A percentile compares a stretch with the other conserved stretches of the same genome.
Conservation (phyloP, 2,113 vertebrate species). For the Apteryx mantelli region DNA sequence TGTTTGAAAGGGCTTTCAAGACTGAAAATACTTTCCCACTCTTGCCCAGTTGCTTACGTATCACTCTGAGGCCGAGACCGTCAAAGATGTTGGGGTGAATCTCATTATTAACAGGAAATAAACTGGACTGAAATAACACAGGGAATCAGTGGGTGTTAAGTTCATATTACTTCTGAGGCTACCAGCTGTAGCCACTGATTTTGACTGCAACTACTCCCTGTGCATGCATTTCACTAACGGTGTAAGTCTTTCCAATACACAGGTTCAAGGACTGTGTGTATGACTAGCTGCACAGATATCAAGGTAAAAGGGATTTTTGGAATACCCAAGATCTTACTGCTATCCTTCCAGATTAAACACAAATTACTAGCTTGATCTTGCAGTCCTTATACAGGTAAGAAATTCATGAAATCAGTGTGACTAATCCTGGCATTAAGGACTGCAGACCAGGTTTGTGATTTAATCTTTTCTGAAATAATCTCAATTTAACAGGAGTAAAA, state of each 20-base stretch:
- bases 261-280: neutral
- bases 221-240: neutral
- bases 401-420: neutral
- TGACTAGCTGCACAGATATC: neutral
- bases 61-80: neutral
- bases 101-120: neutral
- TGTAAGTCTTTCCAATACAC: fast-evolving
- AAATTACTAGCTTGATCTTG: neutral
- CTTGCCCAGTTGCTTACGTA: neutral
- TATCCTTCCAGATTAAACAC: neutral
- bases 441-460: neutral
- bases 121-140: neutral
- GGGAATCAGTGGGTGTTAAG: fast-evolving
- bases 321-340: neutral
- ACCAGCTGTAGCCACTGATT: neutral
- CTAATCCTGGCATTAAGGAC: constrained; percentile 16
- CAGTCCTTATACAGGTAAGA: neutral
- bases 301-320: neutral
- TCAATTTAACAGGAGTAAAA: constrained; percentile 22
- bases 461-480: neutral
- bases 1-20: neutral
- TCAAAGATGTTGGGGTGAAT: neutral
- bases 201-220: fast-evolving
- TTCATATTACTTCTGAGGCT: fast-evolving
- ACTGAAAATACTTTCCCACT: neutral